Evolutionary conservation across 2,113 vertebrate species (phyloP), one percentile per base, ranked within the genome.

Genomic region (Cacatua alba): DNA sequence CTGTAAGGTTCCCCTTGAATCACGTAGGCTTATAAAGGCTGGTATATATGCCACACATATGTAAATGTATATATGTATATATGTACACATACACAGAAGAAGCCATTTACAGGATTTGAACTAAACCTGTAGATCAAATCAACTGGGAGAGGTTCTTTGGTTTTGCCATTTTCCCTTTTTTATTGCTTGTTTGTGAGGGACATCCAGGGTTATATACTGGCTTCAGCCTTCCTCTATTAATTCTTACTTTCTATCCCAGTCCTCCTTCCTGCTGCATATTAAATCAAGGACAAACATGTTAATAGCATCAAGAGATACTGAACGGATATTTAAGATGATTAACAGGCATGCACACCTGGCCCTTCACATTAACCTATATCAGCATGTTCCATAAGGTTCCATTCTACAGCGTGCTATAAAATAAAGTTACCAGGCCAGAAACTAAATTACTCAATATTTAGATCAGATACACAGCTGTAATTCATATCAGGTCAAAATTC

Each of bases 211-310:
- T 62, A 52, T 20, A 25, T 10, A 53, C 20, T 29, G 13, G 14
- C 69, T 85, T 88, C 59, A 90, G 31, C 19, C 49, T 85, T 95
- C 52, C 31, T 74, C 25, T 72, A 37, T 67, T 71, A 80, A 59
- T 53, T 63, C 13, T 16, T n/a, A 24, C 14, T 33, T 90, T 93
- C 70, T 65, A 87, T 77, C n/a, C 57, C 46, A 70, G 37, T 62
- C 37, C 13, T 95, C 33, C 5, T 77, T 16, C 31, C 39, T 67
- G 28, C 37, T 82, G 17, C 28, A 43, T 59, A 76, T 43, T 59
- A 82, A 79, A 80, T 18, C 49, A 87, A 95, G 41, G 55, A 57
- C 71, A 96, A 96, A 95, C 53, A 74, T 9, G 11, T 59, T 80
- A 91, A 92, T 37, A 84, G 49, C 74, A 91, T 62, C 26, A 59